Percentiles rank a stretch among this genome's conserved stretches.
These are phyloP conservation scores for Phalloptychus januarius DNA, from an alignment of 2,797 vertebrate species.

Conservation along the genomic window DNA sequence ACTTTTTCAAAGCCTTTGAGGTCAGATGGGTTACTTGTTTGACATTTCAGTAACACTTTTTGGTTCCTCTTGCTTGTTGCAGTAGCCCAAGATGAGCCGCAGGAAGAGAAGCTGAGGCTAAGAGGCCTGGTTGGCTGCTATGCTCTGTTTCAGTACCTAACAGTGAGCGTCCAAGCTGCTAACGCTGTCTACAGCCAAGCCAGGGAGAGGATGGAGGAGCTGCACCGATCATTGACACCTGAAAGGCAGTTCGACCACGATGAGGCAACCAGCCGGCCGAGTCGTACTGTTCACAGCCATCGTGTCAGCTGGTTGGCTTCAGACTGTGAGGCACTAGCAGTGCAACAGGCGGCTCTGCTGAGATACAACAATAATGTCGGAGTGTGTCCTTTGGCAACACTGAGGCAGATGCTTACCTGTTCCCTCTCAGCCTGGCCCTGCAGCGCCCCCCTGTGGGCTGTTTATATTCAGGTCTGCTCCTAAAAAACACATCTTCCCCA, in stretches of 20 bases:
- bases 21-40: not conserved
- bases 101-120: slow-evolving; percentile 41
- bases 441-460: slow-evolving; percentile 86
- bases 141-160: slow-evolving; percentile 93
- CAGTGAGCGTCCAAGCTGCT: slow-evolving; percentile 87
- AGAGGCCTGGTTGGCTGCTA: slow-evolving; percentile 84
- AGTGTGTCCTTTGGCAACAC: slow-evolving; percentile 84
- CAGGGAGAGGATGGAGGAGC: slow-evolving; percentile 64
- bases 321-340: slow-evolving; percentile 80
- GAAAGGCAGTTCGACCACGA: slow-evolving; percentile 6
- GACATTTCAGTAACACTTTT: not conserved
- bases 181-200: slow-evolving; percentile 78
- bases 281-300: not conserved
- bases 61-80: not conserved
- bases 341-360: slow-evolving; percentile 86
- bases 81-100: slow-evolving; percentile 26
- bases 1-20: not conserved
- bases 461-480: slow-evolving; percentile 79
- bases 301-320: slow-evolving; percentile 31
- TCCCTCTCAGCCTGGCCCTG: slow-evolving; percentile 82
- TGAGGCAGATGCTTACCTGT: slow-evolving; percentile 82
- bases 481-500: not conserved
- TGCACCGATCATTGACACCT: slow-evolving; percentile 27
- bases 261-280: not conserved
- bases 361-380: slow-evolving; percentile 82